Evolutionary conservation across 2,888 invertebrate genomes (phyloP).

Genomic region (Agriopis leucophaearia): DNA sequence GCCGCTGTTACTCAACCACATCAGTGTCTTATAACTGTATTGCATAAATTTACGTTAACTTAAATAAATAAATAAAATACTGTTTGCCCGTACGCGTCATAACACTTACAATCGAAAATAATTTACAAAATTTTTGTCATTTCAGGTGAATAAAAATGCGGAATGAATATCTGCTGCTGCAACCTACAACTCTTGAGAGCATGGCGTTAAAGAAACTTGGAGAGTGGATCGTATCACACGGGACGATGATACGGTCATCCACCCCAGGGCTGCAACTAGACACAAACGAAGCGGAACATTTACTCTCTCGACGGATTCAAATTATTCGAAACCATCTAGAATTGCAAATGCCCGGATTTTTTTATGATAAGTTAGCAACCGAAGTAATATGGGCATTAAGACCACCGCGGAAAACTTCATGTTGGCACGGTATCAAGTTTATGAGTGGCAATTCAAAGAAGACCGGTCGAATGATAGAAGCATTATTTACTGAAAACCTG

Average conservation of each 20-base stretch:
- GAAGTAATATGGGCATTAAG: background rate
- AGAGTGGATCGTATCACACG: background rate
- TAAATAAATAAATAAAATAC: too few relatives aligned
- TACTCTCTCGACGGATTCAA: background rate
- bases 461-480: background rate
- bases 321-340: background rate
- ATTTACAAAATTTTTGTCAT: background rate
- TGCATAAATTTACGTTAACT: too few relatives aligned
- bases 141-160: background rate
- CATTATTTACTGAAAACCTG: background rate
- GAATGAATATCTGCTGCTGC: background rate
- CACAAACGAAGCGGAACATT: background rate
- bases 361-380: background rate
- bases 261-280: background rate
- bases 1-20: too few relatives aligned
- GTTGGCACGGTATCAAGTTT: background rate
- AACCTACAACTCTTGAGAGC: background rate
- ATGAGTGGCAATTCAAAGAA: too few relatives aligned
- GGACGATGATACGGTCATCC: background rate
- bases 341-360: background rate
- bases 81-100: too few relatives aligned
- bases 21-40: too few relatives aligned
- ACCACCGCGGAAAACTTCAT: too few relatives aligned
- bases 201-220: background rate
- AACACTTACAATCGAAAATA: too few relatives aligned